Evolutionary conservation across 1,140 invertebrate species (phyloP), one percentile per base, ranked within the genome.

Genomic region (Mycetomoellerius zeteki): DNA sequence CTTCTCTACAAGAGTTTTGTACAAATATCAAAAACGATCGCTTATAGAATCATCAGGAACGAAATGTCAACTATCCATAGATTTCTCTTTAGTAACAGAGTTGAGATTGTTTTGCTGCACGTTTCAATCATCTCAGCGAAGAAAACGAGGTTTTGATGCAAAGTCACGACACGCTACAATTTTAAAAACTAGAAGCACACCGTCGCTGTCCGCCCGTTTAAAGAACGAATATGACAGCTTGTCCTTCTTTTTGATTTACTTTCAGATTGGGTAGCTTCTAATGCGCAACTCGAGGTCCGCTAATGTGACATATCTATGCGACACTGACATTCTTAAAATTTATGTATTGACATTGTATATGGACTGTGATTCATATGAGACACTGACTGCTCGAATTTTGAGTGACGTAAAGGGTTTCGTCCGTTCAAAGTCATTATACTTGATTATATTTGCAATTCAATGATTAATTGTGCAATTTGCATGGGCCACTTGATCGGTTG

Each of bases 381-480:
- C 19, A 19, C 21, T 14, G 37, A 16, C 37, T 52, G 19, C 54
- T 30, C 14, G 19, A 47, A 62, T 75, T 24, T 84, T 12, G 33
- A 56, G 3, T 19, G 69, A 47, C 30, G n/a, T 67, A 30, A n/a
- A 24, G 62, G 16, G n/a, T 50, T 69, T 27, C 10, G 24, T 47
- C 19, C 37, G 37, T 72, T 50, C 47, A 52, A 33, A 65, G 43
- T 2, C 43, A 54, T 80, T 84, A 84, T 62, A 43, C n/a, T 75
- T 33, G 7, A 24, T 60, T 52, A 33, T 58, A 73, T 24, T 60
- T 82, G 80, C 69, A 50, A 75, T 75, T 75, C 69, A 75, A 75
- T 62, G 80, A 84, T 84, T 84, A 84, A 62, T 75, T 60, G 27
- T 52, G 43, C 43, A 33, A 84, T 84, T 84, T 72, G 54, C 67